phyloP scores from a whole-genome alignment of 2,888 invertebrate genomes.

The Monopis laevigella region DNA sequence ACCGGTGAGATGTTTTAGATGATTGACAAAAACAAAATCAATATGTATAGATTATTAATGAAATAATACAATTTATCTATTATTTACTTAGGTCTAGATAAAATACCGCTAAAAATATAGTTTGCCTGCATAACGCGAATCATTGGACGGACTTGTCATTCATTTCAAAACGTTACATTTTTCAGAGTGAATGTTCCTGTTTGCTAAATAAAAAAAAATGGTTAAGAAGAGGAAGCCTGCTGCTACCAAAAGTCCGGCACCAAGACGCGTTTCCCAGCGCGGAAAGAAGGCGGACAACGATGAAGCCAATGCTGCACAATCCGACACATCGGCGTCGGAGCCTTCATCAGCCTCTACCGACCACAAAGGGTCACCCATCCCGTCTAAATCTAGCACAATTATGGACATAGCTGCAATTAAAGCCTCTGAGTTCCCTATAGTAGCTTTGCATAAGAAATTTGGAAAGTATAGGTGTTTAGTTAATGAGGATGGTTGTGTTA shows the following conservation, averaged over 20 bases:
- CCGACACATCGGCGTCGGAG: conserved; percentile 16
- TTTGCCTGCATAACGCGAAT: neutral
- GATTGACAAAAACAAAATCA: no score
- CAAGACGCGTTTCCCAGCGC: conserved; percentile 46
- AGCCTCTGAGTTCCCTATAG: conserved; percentile 15
- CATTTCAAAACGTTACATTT: no score
- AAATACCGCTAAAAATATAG: neutral
- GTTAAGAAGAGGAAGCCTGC: conserved; percentile 55
- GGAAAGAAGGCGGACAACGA: conserved; percentile 38
- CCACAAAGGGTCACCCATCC: no score
- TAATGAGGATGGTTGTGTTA: conserved; percentile 44
- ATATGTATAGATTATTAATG: no score
- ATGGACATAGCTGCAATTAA: neutral
- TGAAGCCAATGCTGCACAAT: conserved; percentile 25
- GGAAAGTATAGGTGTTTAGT: conserved; percentile 65
- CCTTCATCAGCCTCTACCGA: conserved; percentile 21
- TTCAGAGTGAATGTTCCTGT: conserved; percentile 38
- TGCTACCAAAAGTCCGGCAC: conserved; percentile 27
- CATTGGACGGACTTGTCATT: no score
- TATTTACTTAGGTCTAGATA: no score
- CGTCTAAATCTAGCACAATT: neutral
- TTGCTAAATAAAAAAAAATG: conserved; percentile 32
- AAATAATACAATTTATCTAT: no score
- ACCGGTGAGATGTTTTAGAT: no score
- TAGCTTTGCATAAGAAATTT: conserved; percentile 61